These are phyloP conservation scores for Trachymyrmex cornetzi DNA, from an alignment of 1,140 invertebrate genomes.

Conservation along the genomic window DNA sequence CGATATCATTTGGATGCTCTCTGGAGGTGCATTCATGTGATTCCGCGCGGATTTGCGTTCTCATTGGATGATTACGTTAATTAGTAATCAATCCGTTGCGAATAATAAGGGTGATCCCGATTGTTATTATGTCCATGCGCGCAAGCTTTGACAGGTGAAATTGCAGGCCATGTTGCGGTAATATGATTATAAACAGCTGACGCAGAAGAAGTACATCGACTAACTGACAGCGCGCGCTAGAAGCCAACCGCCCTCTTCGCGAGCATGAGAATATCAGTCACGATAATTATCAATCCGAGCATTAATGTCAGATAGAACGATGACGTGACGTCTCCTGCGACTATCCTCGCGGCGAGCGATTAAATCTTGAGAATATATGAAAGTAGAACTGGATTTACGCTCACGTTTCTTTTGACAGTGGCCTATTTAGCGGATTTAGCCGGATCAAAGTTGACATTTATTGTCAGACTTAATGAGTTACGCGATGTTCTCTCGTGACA, in stretches of 20 bases:
- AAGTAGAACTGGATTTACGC: constrained; percentile 24
- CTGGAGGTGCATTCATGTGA: constrained; percentile 2
- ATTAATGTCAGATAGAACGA: constrained; percentile 34
- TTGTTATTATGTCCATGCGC: constrained; percentile 15
- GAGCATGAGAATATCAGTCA: constrained; percentile 38
- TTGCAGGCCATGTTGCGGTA: constrained; percentile 45
- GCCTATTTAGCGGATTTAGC: not conserved
- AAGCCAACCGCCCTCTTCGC: constrained; percentile 46
- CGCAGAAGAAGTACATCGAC: constrained; percentile 49
- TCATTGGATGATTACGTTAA: constrained; percentile 63
- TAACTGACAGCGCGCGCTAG: constrained; percentile 8
- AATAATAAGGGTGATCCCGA: constrained; percentile 69
- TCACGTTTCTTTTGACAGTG: constrained; percentile 41
- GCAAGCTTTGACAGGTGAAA: constrained; percentile 64
- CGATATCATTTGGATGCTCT: constrained; percentile 33
- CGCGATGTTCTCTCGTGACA: not conserved
- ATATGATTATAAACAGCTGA: constrained; percentile 66
- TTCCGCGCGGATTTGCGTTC: constrained; percentile 12
- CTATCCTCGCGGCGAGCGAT: not conserved
- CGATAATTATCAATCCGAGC: constrained; percentile 53
- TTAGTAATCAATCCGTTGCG: constrained; percentile 72
- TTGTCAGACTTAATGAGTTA: constrained; percentile 9
- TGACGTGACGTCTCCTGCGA: constrained; percentile 7
- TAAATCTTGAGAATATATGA: constrained; percentile 30
- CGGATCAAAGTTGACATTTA: constrained; percentile 27